These are phyloP conservation scores for Exocentrus adspersus DNA, from an alignment of 2,888 invertebrate genomes.

Conservation along the genomic window DNA sequence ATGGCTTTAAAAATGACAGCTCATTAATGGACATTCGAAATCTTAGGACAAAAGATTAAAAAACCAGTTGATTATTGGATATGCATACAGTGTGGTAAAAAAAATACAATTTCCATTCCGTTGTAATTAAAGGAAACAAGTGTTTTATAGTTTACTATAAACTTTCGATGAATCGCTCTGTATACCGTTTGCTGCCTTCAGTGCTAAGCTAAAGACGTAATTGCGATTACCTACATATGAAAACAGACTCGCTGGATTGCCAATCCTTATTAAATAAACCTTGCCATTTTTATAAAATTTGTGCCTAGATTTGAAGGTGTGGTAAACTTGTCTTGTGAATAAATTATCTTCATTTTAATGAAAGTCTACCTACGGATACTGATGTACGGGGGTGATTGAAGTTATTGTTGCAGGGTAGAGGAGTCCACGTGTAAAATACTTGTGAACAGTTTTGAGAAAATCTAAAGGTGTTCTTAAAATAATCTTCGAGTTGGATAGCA, in stretches of 20 bases:
- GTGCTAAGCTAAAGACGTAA: neutral
- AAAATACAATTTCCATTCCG: too few relatives aligned
- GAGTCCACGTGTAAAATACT: too few relatives aligned
- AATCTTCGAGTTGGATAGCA: too few relatives aligned
- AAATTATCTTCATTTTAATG: conserved; percentile 5
- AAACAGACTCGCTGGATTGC: neutral
- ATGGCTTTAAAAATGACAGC: conserved; percentile 5
- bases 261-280: conserved; percentile 10
- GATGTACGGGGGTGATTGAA: neutral
- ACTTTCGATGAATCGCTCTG: too few relatives aligned
- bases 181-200: too few relatives aligned
- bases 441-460: too few relatives aligned
- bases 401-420: too few relatives aligned
- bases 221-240: neutral
- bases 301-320: conserved; percentile 7
- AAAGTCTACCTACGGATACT: neutral
- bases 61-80: too few relatives aligned
- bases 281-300: conserved; percentile 11
- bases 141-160: too few relatives aligned
- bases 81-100: too few relatives aligned
- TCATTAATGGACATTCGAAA: neutral
- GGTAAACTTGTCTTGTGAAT: conserved; percentile 9
- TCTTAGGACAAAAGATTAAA: neutral
- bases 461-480: too few relatives aligned
- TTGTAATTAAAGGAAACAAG: too few relatives aligned